Evolutionary conservation across 2,113 vertebrate genomes (phyloP).

Genomic region (Chelonoidis abingdonii): DNA sequence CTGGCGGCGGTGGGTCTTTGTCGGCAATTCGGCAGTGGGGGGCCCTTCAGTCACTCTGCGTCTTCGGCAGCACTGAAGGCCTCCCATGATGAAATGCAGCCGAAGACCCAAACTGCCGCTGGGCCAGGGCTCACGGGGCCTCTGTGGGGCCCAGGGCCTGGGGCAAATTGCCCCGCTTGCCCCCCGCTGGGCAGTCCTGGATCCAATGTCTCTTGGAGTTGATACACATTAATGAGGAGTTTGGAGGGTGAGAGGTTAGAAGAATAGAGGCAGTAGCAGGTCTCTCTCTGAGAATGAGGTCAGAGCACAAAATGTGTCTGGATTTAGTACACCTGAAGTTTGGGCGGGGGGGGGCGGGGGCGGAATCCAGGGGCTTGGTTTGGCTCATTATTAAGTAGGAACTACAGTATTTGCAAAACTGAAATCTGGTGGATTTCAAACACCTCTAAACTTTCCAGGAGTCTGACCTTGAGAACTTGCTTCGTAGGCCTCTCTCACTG

Average conservation of each 20-base stretch:
- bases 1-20: too few relatives aligned
- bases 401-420: neutral
- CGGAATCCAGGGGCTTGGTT: rapidly evolving
- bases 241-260: neutral
- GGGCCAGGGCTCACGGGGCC: too few relatives aligned
- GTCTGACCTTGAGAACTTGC: neutral
- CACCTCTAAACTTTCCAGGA: neutral
- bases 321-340: neutral
- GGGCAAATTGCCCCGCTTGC: too few relatives aligned
- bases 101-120: too few relatives aligned
- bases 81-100: too few relatives aligned
- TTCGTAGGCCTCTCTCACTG: neutral
- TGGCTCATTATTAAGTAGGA: neutral
- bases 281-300: neutral
- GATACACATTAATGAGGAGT: neutral
- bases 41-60: too few relatives aligned
- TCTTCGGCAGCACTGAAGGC: too few relatives aligned
- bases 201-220: neutral
- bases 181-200: too few relatives aligned
- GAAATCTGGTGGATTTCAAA: rapidly evolving
- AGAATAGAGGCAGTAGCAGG: neutral
- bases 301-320: neutral
- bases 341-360: neutral
- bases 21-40: too few relatives aligned
- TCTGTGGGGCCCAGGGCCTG: too few relatives aligned